Evolutionary conservation across 2,113 vertebrate species (phyloP).

Genomic region (Apteryx owenii): DNA sequence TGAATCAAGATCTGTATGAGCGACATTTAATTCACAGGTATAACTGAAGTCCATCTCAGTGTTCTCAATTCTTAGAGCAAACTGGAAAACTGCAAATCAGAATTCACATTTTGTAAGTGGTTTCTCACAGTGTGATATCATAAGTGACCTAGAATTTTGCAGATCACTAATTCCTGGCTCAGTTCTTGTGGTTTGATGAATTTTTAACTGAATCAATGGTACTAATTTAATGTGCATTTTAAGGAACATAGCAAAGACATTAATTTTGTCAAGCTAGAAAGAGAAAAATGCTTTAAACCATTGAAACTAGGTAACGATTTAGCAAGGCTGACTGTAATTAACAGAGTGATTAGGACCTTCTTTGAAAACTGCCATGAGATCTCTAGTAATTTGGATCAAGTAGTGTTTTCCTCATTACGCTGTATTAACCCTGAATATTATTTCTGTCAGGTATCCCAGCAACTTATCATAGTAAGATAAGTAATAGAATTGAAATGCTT

Average conservation of each 20-base stretch:
- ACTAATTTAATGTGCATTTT: not conserved
- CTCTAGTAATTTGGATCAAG: not conserved
- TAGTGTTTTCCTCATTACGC: not conserved
- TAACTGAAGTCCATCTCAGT: not conserved
- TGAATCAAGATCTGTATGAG: not conserved
- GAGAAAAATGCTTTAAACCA: not conserved
- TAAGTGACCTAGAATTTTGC: not conserved
- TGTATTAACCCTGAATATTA: not conserved
- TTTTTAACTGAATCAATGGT: not conserved
- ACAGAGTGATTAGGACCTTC: not conserved
- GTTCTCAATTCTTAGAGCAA: not conserved
- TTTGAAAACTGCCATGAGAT: not conserved
- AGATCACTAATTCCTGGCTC: not conserved
- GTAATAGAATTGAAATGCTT: not conserved
- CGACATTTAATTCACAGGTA: not conserved
- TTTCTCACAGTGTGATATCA: rapidly evolving
- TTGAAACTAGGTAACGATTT: not conserved
- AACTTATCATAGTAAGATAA: not conserved
- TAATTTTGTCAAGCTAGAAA: not conserved
- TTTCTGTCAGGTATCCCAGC: not conserved
- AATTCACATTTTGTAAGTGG: not conserved
- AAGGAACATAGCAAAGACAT: not conserved
- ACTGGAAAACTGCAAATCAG: not conserved
- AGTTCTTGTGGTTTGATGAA: not conserved
- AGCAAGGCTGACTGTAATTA: not conserved